Evolutionary conservation across 1,140 invertebrate species (phyloP).

Genomic region (Coboldia fuscipes): DNA sequence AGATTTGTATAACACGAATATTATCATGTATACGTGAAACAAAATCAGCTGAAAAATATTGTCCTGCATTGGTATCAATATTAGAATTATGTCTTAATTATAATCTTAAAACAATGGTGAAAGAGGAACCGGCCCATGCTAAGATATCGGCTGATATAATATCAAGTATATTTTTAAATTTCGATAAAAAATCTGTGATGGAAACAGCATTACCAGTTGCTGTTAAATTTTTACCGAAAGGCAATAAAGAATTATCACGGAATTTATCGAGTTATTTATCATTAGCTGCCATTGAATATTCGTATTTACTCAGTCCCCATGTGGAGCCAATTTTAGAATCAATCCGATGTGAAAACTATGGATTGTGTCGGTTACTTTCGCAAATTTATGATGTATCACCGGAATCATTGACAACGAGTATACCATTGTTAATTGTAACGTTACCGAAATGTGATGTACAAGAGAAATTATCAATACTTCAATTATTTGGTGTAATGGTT

Average conservation of each 20-base stretch:
- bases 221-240: conserved; percentile 76
- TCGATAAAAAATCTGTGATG: conserved; percentile 75
- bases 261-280: conserved; percentile 84
- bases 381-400: conserved; percentile 73
- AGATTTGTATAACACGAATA: conserved; percentile 75
- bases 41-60: conserved; percentile 66
- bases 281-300: conserved; percentile 79
- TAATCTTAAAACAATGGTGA: conserved; percentile 47
- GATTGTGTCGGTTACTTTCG: conserved; percentile 60
- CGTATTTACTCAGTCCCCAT: conserved; percentile 60
- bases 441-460: conserved; percentile 59
- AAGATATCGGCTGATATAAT: conserved; percentile 89
- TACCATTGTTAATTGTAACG: conserved; percentile 57
- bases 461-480: conserved; percentile 63
- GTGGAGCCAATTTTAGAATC: conserved; percentile 76
- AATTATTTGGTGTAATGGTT: conserved; percentile 59
- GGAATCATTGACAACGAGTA: conserved; percentile 63
- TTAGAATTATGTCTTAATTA: conserved; percentile 74
- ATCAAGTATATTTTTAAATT: conserved; percentile 83
- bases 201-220: conserved; percentile 69
- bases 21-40: conserved; percentile 81
- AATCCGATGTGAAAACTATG: conserved; percentile 76
- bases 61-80: conserved; percentile 55
- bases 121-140: conserved; percentile 82
- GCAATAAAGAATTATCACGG: conserved; percentile 67